Evolutionary conservation across 2,888 invertebrate species (phyloP), one percentile per base, ranked within the genome.

Genomic region (Eupithecia centaureata): DNA sequence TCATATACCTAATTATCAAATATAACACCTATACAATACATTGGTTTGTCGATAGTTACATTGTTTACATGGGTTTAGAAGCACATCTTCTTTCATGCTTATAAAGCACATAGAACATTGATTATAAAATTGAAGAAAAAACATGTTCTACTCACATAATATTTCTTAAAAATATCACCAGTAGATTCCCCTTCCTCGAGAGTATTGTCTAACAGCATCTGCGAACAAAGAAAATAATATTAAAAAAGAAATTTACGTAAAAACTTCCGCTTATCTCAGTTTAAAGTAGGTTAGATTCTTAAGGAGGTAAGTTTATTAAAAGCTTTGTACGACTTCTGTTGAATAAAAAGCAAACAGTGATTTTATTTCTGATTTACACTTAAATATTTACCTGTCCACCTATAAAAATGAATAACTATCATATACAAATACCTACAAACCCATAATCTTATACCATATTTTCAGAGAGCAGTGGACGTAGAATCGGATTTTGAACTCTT

Each of bases 131-230:
- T 5, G 5, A n/a, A 56, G n/a, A 56, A 30, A 18, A 57, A 57
- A 10, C 5, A 57, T 12, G 5, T 3, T 5, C 5, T 81, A 90
- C 91, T 91, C 80, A 90, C 92, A 66, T 63, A 70, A 91, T 91
- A 89, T 88, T 88, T 81, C 79, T 79, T 83, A 84, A 81, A 83
- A 86, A 86, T 90, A 87, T 89, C 87, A 88, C 83, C 82, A 70
- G 35, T 66, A 66, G 75, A 82, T 71, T 79, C 80, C 78, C 77
- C 78, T 78, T 77, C 74, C 75, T 83, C 72, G 75, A 81, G 76
- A 77, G 84, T 89, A 88, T 90, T 90, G 86, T 90, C 89, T 83
- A 80, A 80, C 85, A 86, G 86, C 88, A 90, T 90, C 92, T 92
- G 91, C 42, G 91, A 74, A 52, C 4, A 47, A 32, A n/a, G 22